Evolutionary conservation across 2,113 vertebrate genomes (phyloP), one percentile per base, ranked within the genome.

Genomic region (Suncus etruscus): DNA sequence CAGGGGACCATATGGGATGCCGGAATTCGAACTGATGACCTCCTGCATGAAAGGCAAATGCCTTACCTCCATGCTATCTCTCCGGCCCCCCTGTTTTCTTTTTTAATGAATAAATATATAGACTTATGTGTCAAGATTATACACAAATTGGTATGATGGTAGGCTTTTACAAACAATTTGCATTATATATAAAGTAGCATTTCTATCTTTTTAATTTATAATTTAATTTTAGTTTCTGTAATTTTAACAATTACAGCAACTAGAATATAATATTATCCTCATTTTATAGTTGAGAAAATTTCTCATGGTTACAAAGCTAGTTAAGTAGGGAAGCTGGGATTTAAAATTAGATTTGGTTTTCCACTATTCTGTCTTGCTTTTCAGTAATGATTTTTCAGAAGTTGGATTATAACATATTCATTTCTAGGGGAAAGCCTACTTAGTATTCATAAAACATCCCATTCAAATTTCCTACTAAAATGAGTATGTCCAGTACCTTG

Each of bases 361-460:
- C 27, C 32, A 48, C 14, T 63, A 4, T 51, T 31, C 24, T 22
- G 24, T 68, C 29, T 14, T 91, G 29, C 51, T 74, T 91, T 84
- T 75, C 51, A 74, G 63, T 25, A 54, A 51, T 80, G 68, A 77
- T 83, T 83, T 92, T 51, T 1, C 27, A 58, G 50, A 39, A 61
- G 89, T 72, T 94, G 31, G 1, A 5, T 48, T 54, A 31, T 4
- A 87, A 22, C 32, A 4, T 50, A 45, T 91, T 86, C n/a, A 54
- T 82, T 90, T 89, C 54, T 89, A 87, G 22, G 69, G 83, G 45
- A 78, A 89, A 83, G n/a, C 86, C 89, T 83, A 31, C 25, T 88
- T 95, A 86, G 39, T 25, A 88, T 92, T 83, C 80, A 93, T 70
- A 93, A 94, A 87, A 68, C 48, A 84, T 68, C 32, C 51, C 51